Evolutionary conservation across 2,797 vertebrate species (phyloP).

Genomic region (Myotis findleyi): DNA sequence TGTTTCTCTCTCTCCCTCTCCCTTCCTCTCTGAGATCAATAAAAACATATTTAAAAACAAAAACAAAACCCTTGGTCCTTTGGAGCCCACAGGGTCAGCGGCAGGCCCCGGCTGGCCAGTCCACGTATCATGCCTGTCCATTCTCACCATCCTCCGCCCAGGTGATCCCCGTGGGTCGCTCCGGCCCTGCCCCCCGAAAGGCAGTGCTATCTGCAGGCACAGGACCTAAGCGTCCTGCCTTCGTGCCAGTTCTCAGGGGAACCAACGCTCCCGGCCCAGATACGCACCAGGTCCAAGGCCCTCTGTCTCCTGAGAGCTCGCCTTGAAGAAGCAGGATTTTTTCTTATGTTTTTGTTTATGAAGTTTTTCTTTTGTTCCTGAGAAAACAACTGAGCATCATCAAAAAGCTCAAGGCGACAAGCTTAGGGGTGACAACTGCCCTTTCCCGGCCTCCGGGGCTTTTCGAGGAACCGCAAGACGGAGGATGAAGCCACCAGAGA

Average conservation of each 20-base stretch:
- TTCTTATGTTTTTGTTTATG: neutral
- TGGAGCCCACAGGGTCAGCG: too few relatives aligned
- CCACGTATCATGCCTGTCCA: too few relatives aligned
- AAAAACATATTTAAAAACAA: too few relatives aligned
- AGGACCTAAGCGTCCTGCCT: neutral
- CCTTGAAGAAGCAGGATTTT: neutral
- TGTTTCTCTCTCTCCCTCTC: too few relatives aligned
- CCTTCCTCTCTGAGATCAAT: too few relatives aligned
- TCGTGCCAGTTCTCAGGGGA: neutral
- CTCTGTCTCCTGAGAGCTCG: neutral
- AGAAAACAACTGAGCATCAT: neutral
- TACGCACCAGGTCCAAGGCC: too few relatives aligned
- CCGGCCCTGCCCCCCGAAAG: neutral
- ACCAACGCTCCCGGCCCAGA: too few relatives aligned
- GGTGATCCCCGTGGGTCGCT: rapidly evolving
- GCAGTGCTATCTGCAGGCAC: rapidly evolving
- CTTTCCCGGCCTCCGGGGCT: neutral
- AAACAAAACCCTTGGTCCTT: too few relatives aligned
- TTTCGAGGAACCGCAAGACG: too few relatives aligned
- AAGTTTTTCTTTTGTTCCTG: neutral
- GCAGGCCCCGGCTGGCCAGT: too few relatives aligned
- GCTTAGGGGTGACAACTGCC: neutral
- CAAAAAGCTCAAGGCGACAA: neutral
- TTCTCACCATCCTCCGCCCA: too few relatives aligned
- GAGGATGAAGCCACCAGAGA: neutral